Base-by-base conservation (phyloP, 2,888 invertebrate species). In the Lasioglossum malachurum region DNA sequence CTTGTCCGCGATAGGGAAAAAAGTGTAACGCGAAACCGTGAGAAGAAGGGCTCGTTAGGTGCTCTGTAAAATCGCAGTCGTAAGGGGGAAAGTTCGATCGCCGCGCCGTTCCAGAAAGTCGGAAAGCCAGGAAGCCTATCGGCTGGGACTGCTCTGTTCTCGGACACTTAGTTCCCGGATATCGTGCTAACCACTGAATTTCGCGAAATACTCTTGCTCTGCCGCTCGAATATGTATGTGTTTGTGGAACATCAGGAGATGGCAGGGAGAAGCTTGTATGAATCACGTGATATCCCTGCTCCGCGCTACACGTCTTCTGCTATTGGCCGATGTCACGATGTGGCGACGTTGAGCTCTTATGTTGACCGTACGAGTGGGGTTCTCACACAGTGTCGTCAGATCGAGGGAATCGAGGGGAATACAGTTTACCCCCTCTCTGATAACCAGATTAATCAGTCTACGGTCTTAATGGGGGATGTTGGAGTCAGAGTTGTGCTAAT, bases 11-110 rank as follows among this genome's bases (percentile, higher is more conserved):
- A 57, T 71, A 71, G 75, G 57, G 57, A 12, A 78, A 76, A 78
- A 74, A 72, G n/a, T 19, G 38, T 71, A 38, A 46, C 27, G 35
- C 19, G n/a, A 64, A 38, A 23, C 8, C 38, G 38, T 4, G 41
- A n/a, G 35, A 57, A 19, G 80, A 78, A 49, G 44, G 49, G 76
- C 79, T 82, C 76, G 74, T 60, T 80, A 82, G 78, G 78, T 75
- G 83, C 80, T 80, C 75, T 49, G 86, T 75, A 79, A 75, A 86
- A 88, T 88, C 83, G 71, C 80, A 14, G 16, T 16, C 4, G 71
- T 67, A 69, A 78, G 83, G 73, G 71, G 83, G 67, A 80, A 88
- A 85, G 84, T 87, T 84, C 78, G 80, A 88, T 84, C 46, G 73
- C 35, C 27, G 46, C 74, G 74, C 79, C 73, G 44, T 57, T n/a